Evolutionary conservation across 2,113 vertebrate species (phyloP).

Genomic region (Herpailurus yagouaroundi): DNA sequence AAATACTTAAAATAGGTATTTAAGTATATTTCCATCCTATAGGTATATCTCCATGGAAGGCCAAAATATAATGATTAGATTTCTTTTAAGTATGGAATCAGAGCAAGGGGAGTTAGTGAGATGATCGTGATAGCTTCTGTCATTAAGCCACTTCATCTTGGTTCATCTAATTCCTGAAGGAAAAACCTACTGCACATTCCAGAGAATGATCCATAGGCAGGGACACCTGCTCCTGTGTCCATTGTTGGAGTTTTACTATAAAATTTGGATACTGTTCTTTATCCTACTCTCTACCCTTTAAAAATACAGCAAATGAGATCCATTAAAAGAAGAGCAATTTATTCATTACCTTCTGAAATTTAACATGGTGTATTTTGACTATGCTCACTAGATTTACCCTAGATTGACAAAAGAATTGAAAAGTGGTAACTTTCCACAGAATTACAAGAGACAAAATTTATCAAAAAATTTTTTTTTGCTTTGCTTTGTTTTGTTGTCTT

Average conservation of each 20-base stretch:
- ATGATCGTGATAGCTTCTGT: neutral
- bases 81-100: neutral
- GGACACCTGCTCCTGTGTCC: neutral
- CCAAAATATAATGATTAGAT: neutral
- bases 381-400: neutral
- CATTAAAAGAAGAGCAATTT: neutral
- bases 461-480: neutral
- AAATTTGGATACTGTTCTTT: neutral
- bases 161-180: neutral
- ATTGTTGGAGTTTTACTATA: neutral
- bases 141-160: neutral
- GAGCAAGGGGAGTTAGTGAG: neutral
- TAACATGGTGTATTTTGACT: slow-evolving; percentile 22
- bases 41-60: neutral
- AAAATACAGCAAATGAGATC: neutral
- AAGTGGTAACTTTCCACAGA: neutral
- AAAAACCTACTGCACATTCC: neutral
- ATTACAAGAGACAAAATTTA: neutral
- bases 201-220: neutral
- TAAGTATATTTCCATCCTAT: neutral
- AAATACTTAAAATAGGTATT: neutral
- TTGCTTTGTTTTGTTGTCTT: neutral
- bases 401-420: neutral
- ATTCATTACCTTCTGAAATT: slow-evolving; percentile 1
- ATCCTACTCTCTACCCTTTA: neutral